Base-by-base conservation (phyloP, 2,888 invertebrate genomes). In the Noctua fimbriata region DNA sequence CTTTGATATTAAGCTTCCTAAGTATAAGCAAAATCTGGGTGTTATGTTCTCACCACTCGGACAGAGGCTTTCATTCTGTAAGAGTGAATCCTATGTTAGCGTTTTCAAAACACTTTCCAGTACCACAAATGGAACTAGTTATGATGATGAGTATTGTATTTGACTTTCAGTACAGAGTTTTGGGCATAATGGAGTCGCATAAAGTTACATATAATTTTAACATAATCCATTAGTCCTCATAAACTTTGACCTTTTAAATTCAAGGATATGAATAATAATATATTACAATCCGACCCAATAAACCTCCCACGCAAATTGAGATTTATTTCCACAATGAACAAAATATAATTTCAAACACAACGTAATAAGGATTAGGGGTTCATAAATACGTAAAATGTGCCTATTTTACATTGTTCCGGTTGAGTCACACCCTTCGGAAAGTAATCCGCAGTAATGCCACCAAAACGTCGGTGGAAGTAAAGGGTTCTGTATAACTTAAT, bases 401-500 rank as follows among this genome's bases (percentile, higher is more conserved):
- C 88, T 86, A 88, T 91, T 91, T 89, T 89, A 91, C 90, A 90
- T 89, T 91, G 90, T 90, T 85, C 88, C 81, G 86, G 88, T 84
- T 88, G 84, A 85, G 87, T 89, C 88, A 86, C 91, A 92, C 93
- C 94, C 92, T 92, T 90, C 88, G 85, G 87, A 88, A 87, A 85
- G 86, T 95, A 96, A 96, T 95, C 95, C 94, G 85, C 80, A 79
- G 90, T 94, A 94, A 96, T 93, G 91, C 95, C 89, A 90, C 90
- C 92, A 93, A 94, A 95, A 94, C 90, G 94, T 91, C 92, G 92
- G 92, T 93, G 91, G 92, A 91, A 91, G 90, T 91, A 93, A 96
- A 96, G 96, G 96, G 96, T 95, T 95, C 93, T 84, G 90, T 92
- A 79, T 91, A 93, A 93, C 95, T 96, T 96, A 96, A 96, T 95